A percentile compares a stretch with the other conserved stretches of the same genome.
phyloP scores from a whole-genome alignment of 2,113 vertebrate species.

The Platycercus adscitus region DNA sequence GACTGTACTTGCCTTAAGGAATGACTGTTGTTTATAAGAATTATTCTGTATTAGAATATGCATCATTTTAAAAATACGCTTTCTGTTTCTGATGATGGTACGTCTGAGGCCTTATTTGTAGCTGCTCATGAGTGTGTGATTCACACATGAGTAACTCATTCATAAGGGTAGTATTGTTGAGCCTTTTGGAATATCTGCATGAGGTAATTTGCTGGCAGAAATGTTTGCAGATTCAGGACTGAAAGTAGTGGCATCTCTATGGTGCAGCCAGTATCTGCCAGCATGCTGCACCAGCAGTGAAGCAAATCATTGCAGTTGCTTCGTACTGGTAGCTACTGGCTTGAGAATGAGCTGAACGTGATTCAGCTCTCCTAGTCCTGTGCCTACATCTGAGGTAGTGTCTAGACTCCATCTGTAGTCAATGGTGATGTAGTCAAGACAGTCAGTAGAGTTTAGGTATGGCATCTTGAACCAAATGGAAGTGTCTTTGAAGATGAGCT shows the following conservation, averaged over 20 bases:
- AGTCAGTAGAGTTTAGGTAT: background rate
- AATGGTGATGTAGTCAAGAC: background rate
- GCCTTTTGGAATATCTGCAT: background rate
- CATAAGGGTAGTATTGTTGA: background rate
- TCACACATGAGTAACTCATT: background rate
- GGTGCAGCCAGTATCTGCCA: background rate
- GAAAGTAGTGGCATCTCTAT: rapidly evolving
- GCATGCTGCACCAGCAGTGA: rapidly evolving
- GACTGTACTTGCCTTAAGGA: conserved; percentile 31
- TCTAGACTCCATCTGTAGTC: background rate
- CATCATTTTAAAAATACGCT: background rate
- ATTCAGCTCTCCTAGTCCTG: background rate
- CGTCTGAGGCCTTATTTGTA: background rate
- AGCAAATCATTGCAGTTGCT: rapidly evolving
- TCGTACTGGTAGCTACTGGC: background rate
- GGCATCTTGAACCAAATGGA: background rate
- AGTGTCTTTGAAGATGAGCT: background rate
- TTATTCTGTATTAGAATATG: background rate
- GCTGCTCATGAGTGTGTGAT: background rate
- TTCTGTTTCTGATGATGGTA: background rate
- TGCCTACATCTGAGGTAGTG: background rate
- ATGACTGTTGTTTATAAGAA: background rate
- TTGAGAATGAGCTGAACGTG: background rate
- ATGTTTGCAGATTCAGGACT: background rate
- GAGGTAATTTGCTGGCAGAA: background rate